Percentiles rank a stretch among this genome's conserved stretches.
These are phyloP conservation scores for Habropoda laboriosa DNA, from an alignment of 1,140 invertebrate species.

Conservation along the genomic window DNA sequence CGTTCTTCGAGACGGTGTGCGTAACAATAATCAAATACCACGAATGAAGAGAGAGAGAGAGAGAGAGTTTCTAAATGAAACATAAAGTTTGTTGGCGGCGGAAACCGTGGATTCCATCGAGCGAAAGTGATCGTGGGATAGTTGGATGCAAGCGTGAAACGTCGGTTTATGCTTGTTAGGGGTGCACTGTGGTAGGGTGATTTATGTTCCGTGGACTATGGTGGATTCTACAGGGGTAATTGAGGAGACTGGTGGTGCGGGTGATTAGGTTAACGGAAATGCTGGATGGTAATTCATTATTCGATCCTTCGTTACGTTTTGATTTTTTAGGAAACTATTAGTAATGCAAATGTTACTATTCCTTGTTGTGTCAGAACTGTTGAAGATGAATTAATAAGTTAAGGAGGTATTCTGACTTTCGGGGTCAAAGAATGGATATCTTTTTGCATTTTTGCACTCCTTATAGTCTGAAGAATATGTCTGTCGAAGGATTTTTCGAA, in stretches of 20 bases:
- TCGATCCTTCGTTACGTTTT: neutral
- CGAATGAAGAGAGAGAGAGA: too few relatives aligned
- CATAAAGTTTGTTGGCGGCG: constrained; percentile 20
- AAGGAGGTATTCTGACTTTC: too few relatives aligned
- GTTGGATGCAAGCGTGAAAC: neutral
- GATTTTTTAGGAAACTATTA: too few relatives aligned
- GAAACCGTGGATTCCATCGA: neutral
- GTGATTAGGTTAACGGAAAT: neutral
- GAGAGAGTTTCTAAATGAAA: constrained; percentile 8
- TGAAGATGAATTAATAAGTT: too few relatives aligned
- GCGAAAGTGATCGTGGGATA: neutral
- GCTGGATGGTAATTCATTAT: neutral
- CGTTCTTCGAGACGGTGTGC: neutral
- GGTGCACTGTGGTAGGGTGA: neutral
- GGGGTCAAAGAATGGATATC: too few relatives aligned
- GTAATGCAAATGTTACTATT: too few relatives aligned
- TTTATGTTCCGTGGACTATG: neutral
- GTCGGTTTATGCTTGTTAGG: constrained; percentile 5
- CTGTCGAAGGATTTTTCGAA: too few relatives aligned
- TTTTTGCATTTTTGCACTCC: too few relatives aligned
- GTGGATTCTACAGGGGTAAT: neutral
- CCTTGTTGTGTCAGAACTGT: too few relatives aligned
- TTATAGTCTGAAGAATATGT: too few relatives aligned
- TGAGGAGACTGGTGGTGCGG: neutral
- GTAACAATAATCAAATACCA: constrained; percentile 36